phyloP scores from a whole-genome alignment of 2,113 vertebrate genomes.

The Ivindomyrus marchei region DNA sequence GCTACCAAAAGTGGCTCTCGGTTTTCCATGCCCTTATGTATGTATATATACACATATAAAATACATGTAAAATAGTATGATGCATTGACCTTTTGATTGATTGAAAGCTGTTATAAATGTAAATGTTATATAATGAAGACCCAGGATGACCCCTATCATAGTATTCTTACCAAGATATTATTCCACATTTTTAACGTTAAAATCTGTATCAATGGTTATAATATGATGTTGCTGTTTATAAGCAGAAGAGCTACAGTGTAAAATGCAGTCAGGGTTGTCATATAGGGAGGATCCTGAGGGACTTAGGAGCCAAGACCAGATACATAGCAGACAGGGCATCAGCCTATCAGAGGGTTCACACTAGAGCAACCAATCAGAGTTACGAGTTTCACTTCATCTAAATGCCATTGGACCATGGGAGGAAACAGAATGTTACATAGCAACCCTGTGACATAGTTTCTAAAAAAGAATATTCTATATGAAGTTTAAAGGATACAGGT shows the following conservation, averaged over 20 bases:
- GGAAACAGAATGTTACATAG: not conserved
- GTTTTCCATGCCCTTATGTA: no score
- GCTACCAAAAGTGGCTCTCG: no score
- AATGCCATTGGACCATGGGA: not conserved
- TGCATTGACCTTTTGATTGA: not conserved
- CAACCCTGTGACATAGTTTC: not conserved
- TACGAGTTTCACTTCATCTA: not conserved
- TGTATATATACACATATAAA: not conserved
- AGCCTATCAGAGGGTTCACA: not conserved
- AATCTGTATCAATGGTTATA: not conserved
- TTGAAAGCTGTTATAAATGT: not conserved
- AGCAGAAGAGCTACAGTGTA: not conserved
- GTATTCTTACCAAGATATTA: no score
- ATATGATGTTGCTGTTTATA: not conserved
- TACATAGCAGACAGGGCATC: not conserved
- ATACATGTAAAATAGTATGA: not conserved
- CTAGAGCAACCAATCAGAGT: not conserved
- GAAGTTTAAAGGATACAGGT: not conserved
- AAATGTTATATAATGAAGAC: not conserved
- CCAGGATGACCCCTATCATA: no score
- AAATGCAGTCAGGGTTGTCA: not conserved
- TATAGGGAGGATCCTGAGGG: not conserved
- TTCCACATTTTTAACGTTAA: not conserved
- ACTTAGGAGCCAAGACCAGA: not conserved
- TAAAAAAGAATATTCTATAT: not conserved